Percentiles rank a stretch among this genome's conserved stretches.
Conservation (phyloP, 2,888 invertebrate genomes). For the Antheraea assamensis region DNA sequence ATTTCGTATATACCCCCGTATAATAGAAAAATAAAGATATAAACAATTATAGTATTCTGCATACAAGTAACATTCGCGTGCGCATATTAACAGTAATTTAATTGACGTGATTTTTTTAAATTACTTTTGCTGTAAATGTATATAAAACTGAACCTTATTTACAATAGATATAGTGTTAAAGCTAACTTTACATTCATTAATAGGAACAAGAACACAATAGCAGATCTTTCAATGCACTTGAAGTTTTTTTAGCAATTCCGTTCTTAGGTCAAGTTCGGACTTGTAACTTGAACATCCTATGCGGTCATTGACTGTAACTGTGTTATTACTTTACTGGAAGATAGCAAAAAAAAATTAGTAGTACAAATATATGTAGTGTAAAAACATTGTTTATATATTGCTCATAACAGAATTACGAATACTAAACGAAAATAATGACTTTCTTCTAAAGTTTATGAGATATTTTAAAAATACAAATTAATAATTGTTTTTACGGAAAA, state of each 20-base stretch:
- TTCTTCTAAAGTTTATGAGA: no score
- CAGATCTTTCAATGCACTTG: slow-evolving; percentile 36
- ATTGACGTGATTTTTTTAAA: slow-evolving; percentile 10
- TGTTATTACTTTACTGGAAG: neutral
- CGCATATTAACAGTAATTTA: slow-evolving; percentile 36
- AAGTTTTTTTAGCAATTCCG: slow-evolving; percentile 35
- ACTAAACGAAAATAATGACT: no score
- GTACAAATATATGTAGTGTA: neutral
- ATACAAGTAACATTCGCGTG: slow-evolving; percentile 45
- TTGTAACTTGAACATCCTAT: slow-evolving; percentile 42
- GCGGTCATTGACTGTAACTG: neutral
- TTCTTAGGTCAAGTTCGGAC: slow-evolving; percentile 60
- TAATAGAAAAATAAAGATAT: no score
- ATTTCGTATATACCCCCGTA: no score
- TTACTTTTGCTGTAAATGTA: neutral
- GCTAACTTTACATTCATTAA: slow-evolving; percentile 20
- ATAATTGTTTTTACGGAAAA: no score
- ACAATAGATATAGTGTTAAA: neutral
- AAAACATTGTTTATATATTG: no score
- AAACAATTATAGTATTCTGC: no score
- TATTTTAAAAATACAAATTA: no score
- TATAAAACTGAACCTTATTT: neutral
- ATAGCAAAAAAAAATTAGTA: no score
- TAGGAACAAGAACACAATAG: slow-evolving; percentile 32
- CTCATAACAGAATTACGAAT: no score